Conservation (phyloP, 2,888 invertebrate species). For the Sminthurides aquaticus region DNA sequence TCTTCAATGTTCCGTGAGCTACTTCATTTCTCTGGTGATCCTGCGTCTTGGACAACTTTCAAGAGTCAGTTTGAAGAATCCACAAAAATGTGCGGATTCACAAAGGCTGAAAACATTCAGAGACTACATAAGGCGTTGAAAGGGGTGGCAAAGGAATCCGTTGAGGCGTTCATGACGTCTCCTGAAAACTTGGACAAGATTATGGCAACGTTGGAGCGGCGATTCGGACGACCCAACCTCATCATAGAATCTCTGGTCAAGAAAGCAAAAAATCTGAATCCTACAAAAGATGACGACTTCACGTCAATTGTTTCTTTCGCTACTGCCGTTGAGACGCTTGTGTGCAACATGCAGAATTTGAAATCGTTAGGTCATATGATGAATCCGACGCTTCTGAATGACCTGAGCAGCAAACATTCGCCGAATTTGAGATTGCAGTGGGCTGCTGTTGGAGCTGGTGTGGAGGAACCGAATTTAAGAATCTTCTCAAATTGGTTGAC, state of each 20-base stretch:
- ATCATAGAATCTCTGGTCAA: neutral
- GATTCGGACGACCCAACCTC: neutral
- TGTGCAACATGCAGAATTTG: neutral
- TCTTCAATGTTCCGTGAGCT: neutral
- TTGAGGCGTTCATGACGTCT: neutral
- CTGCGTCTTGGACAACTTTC: neutral
- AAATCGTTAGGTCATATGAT: neutral
- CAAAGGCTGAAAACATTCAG: neutral
- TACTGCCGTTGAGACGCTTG: neutral
- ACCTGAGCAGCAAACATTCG: neutral
- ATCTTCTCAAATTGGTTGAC: neutral
- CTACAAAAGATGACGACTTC: neutral
- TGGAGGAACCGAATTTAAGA: neutral
- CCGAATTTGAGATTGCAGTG: neutral
- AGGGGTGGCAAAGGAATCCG: neutral
- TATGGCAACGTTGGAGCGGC: neutral
- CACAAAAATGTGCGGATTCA: neutral
- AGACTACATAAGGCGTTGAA: neutral
- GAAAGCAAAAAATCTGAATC: neutral
- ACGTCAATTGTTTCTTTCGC: neutral
- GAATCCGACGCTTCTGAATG: neutral
- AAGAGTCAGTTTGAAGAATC: neutral
- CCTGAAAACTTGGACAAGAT: neutral
- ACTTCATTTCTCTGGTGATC: too few relatives aligned
- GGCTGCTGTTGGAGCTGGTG: neutral